These are phyloP conservation scores for Leptopilina boulardi DNA, from an alignment of 1,140 invertebrate species.

Conservation along the genomic window DNA sequence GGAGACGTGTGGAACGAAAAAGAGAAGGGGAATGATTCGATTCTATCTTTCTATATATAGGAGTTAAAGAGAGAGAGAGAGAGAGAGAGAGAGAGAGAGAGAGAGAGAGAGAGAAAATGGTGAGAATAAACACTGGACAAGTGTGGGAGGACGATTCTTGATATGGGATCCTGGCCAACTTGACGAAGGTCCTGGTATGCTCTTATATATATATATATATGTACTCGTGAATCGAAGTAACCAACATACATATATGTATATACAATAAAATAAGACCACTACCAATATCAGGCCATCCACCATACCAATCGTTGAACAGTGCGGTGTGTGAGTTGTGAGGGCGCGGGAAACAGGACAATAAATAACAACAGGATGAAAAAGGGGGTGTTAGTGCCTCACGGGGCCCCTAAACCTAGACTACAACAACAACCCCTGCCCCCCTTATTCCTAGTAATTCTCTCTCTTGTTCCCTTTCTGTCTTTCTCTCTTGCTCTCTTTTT, in stretches of 20 bases:
- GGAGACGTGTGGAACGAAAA: no score
- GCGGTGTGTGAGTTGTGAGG: conserved; percentile 48
- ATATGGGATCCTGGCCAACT: conserved; percentile 52
- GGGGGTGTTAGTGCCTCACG: conserved; percentile 70
- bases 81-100: conserved; percentile 44
- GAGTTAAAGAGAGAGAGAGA: no score
- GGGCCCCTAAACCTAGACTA: conserved; percentile 72
- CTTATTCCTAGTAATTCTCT: conserved; percentile 56
- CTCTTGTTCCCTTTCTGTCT: conserved; percentile 34
- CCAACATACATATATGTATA: no score
- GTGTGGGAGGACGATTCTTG: conserved; percentile 56
- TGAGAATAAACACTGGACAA: conserved; percentile 35
- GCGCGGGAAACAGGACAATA: conserved; percentile 65
- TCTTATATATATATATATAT: no score
- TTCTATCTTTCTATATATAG: no score
- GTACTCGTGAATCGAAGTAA: conserved; percentile 35
- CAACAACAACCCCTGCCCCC: conserved; percentile 50
- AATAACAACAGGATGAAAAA: conserved; percentile 74
- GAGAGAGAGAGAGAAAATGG: conserved; percentile 27
- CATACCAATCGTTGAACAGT: conserved; percentile 42
- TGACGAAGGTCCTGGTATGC: conserved; percentile 64
- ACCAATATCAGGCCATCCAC: conserved; percentile 44
- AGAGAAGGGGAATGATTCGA: no score
- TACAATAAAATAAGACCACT: conserved; percentile 50
- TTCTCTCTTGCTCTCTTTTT: no score